Percentiles rank a stretch among this genome's conserved stretches.
These are phyloP conservation scores for Ophion ventricosus DNA, from an alignment of 2,888 invertebrate genomes.

Conservation along the genomic window DNA sequence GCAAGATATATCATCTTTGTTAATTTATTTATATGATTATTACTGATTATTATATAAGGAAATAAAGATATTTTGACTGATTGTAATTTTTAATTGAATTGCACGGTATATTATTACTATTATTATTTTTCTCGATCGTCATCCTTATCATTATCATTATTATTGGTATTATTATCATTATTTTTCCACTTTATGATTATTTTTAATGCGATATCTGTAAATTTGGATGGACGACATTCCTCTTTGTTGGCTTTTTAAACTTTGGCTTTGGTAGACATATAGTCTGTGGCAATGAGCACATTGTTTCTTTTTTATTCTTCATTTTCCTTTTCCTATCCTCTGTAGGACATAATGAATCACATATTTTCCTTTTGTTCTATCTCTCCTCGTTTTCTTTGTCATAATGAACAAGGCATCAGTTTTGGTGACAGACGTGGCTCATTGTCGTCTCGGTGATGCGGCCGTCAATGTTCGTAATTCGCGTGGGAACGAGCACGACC, in stretches of 20 bases:
- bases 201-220: not conserved
- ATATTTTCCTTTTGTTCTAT: not conserved
- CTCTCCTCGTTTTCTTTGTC: slow-evolving; percentile 1
- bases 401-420: slow-evolving; percentile 10
- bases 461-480: slow-evolving; percentile 25
- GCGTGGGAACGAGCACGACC: slow-evolving; percentile 24
- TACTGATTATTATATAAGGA: no score
- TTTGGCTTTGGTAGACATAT: no score
- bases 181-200: not conserved
- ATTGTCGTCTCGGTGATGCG: slow-evolving; percentile 22
- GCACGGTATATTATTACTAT: no score
- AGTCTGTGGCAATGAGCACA: not conserved
- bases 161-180: not conserved
- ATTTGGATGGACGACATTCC: not conserved
- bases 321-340: not conserved
- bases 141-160: not conserved
- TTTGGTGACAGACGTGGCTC: slow-evolving; percentile 10
- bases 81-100: no score
- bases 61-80: no score
- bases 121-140: not conserved
- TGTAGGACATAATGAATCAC: not conserved
- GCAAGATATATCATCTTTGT: no score
- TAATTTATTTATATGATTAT: no score
- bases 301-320: not conserved
- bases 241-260: not conserved